phyloP scores from a whole-genome alignment of 1,140 invertebrate genomes.

The Orussus abietinus region DNA sequence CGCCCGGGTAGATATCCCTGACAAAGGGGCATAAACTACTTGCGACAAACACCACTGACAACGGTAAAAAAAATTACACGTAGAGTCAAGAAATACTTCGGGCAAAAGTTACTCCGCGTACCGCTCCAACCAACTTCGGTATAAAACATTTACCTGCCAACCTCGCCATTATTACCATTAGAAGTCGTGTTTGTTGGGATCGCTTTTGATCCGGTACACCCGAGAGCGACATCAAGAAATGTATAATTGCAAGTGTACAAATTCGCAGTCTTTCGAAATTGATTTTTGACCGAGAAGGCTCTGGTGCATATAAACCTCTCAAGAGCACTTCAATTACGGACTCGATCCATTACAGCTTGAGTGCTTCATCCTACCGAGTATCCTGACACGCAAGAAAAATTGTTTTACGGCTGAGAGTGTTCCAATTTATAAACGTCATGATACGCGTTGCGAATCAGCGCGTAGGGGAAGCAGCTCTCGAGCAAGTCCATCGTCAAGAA shows the following conservation, averaged over 20 bases:
- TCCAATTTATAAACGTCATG: conserved; percentile 91
- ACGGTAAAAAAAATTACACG: no score
- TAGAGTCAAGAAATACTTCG: no score
- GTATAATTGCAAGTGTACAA: not conserved
- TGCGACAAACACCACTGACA: no score
- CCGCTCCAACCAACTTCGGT: no score
- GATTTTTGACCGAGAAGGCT: not conserved
- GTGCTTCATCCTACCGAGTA: no score
- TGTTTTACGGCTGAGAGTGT: conserved; percentile 58
- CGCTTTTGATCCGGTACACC: not conserved
- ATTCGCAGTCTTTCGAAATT: not conserved
- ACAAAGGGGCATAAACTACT: no score
- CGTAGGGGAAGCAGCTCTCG: conserved; percentile 97
- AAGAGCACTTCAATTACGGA: not conserved
- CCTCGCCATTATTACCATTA: not conserved
- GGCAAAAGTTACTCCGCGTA: no score
- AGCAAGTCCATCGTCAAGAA: conserved; percentile 97
- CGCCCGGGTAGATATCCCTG: no score
- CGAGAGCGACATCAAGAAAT: not conserved
- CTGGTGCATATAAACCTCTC: not conserved
- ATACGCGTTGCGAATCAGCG: conserved; percentile 93
- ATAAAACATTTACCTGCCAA: no score
- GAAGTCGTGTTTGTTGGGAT: not conserved
- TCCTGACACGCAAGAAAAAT: not conserved
- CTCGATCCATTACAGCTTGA: not conserved